Percentiles rank a stretch among this genome's conserved stretches.
Evolutionary conservation across 2,888 invertebrate genomes (phyloP).

Genomic region (Andrena haemorrhoa): DNA sequence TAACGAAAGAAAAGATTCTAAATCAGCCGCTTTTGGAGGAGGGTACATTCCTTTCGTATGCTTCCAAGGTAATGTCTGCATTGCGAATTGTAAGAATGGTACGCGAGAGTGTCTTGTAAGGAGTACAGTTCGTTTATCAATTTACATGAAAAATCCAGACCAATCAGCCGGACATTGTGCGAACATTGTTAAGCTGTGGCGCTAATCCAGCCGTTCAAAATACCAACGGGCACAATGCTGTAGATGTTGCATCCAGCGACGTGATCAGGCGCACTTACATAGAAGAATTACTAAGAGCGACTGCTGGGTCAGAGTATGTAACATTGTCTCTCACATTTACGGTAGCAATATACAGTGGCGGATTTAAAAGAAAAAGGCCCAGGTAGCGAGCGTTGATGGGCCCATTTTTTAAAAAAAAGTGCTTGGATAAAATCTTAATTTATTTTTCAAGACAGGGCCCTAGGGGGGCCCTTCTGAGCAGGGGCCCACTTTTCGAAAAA

Average conservation of each 20-base stretch:
- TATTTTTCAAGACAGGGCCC: no score
- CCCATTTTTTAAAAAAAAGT: no score
- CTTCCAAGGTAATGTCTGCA: conserved; percentile 85
- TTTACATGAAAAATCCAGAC: conserved; percentile 78
- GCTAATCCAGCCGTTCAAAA: conserved; percentile 88
- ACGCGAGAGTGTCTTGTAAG: background rate
- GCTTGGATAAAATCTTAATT: no score
- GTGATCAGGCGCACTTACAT: conserved; percentile 86
- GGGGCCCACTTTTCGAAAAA: no score
- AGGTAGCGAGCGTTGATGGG: no score
- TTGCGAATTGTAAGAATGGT: background rate
- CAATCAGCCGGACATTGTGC: conserved; percentile 86
- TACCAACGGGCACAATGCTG: conserved; percentile 86
- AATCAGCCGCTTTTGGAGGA: conserved; percentile 85
- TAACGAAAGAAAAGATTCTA: conserved; percentile 85
- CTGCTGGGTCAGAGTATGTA: conserved; percentile 87
- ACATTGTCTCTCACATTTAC: conserved; percentile 28
- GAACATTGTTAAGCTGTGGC: conserved; percentile 87
- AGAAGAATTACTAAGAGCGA: conserved; percentile 87
- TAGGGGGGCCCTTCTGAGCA: no score
- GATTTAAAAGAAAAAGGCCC: no score
- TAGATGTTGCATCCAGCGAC: conserved; percentile 86
- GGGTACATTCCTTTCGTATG: conserved; percentile 86
- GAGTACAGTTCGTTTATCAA: background rate
- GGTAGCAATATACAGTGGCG: background rate